These are phyloP conservation scores for Himalopsyche anomala DNA, from an alignment of 2,888 invertebrate genomes.

Conservation along the genomic window DNA sequence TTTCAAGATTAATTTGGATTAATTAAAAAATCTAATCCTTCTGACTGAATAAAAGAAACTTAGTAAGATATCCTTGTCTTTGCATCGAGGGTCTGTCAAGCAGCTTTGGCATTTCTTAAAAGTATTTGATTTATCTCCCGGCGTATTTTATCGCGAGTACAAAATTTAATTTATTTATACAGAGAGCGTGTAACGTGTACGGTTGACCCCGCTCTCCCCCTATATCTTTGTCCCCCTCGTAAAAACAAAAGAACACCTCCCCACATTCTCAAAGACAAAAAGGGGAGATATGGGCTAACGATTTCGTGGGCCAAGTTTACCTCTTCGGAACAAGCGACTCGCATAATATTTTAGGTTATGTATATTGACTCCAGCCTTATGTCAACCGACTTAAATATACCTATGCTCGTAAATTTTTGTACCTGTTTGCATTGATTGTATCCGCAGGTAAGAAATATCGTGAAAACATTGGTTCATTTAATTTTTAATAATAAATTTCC, in stretches of 20 bases:
- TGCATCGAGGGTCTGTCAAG: slow-evolving; percentile 44
- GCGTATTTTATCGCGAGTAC: slow-evolving; percentile 46
- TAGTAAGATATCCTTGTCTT: background rate
- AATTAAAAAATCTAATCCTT: slow-evolving; percentile 40
- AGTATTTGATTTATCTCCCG: slow-evolving; percentile 31
- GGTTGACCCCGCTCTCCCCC: slow-evolving; percentile 54
- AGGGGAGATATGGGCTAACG: slow-evolving; percentile 56
- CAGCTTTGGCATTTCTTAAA: slow-evolving; percentile 32
- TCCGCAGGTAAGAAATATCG: slow-evolving; percentile 13
- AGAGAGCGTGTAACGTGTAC: slow-evolving; percentile 62
- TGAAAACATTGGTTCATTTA: slow-evolving; percentile 8
- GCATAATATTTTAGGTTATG: slow-evolving; percentile 47
- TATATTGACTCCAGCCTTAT: slow-evolving; percentile 41
- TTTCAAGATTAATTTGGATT: background rate
- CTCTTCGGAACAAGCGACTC: slow-evolving; percentile 54
- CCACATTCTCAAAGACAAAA: slow-evolving; percentile 58
- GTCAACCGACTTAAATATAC: slow-evolving; percentile 36
- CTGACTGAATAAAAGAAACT: slow-evolving; percentile 31
- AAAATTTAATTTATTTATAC: slow-evolving; percentile 65
- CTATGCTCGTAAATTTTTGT: slow-evolving; percentile 33
- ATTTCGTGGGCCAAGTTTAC: slow-evolving; percentile 60
- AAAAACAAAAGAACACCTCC: slow-evolving; percentile 64
- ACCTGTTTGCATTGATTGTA: slow-evolving; percentile 8
- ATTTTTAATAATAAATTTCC: background rate
- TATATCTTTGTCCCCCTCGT: slow-evolving; percentile 54